These are phyloP conservation scores for Drosophila cardini DNA, from an alignment of 1,140 invertebrate species.

Conservation along the genomic window DNA sequence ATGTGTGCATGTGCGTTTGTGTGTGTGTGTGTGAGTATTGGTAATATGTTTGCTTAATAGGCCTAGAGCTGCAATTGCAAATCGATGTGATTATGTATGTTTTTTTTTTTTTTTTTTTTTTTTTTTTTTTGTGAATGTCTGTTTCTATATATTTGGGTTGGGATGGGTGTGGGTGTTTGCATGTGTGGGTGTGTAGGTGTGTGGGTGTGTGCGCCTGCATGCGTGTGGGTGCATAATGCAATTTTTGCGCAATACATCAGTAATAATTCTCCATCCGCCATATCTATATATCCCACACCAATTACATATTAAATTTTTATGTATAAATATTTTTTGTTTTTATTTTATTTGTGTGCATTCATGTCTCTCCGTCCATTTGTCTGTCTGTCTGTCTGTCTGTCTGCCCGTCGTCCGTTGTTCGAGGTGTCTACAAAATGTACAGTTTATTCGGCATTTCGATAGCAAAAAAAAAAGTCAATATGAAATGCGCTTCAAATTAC, in stretches of 20 bases:
- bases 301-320: neutral
- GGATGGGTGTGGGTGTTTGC: neutral
- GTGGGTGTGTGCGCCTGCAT: neutral
- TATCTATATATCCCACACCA: neutral
- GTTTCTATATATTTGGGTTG: no score
- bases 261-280: slow-evolving; percentile 27
- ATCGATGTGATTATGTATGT: neutral
- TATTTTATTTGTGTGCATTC: no score
- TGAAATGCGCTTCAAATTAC: no score
- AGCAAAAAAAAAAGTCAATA: no score
- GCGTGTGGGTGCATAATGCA: slow-evolving; percentile 40
- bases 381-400: no score
- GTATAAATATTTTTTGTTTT: slow-evolving; percentile 3
- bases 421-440: no score
- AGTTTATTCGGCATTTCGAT: no score
- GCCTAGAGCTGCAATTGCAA: slow-evolving; percentile 53
- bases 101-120: no score
- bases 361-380: no score
- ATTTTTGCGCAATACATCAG: slow-evolving; percentile 39
- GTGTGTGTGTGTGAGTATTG: slow-evolving; percentile 14
- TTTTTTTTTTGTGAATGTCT: no score
- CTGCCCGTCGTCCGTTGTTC: no score
- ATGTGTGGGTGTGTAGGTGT: neutral
- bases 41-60: slow-evolving; percentile 76
- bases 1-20: neutral